These are phyloP conservation scores for Urophycis tenuis DNA, from an alignment of 2,797 vertebrate species.

Conservation along the genomic window DNA sequence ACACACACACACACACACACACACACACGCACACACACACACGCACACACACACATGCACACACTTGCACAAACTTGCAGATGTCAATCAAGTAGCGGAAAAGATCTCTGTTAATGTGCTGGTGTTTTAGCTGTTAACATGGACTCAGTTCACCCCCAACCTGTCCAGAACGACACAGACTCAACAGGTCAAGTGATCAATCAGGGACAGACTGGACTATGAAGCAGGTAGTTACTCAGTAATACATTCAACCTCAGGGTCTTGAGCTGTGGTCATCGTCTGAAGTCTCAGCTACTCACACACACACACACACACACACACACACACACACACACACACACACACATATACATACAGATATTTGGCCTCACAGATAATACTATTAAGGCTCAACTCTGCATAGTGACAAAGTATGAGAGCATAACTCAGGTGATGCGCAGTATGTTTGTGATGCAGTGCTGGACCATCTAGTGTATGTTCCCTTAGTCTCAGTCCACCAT, in stretches of 20 bases:
- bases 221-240: constrained; percentile 4
- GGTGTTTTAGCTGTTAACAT: neutral
- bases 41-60: constrained; percentile 11
- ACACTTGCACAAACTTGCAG: constrained; percentile 9
- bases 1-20: neutral
- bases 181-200: too few species aligned
- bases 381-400: neutral
- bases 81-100: too few species aligned
- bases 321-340: constrained; percentile 5
- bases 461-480: too few species aligned
- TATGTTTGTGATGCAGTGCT: neutral
- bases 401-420: too few species aligned
- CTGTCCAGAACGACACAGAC: too few species aligned
- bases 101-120: neutral
- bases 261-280: constrained; percentile 24
- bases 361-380: neutral
- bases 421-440: neutral
- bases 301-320: neutral
- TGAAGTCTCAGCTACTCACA: constrained; percentile 16
- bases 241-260: constrained; percentile 44
- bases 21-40: too few species aligned
- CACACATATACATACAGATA: neutral
- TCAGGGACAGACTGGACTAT: constrained; percentile 23
- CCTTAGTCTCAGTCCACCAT: neutral
- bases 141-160: neutral